phyloP scores from a whole-genome alignment of 2,113 vertebrate genomes.

The Chaetorhynchus papuensis region DNA sequence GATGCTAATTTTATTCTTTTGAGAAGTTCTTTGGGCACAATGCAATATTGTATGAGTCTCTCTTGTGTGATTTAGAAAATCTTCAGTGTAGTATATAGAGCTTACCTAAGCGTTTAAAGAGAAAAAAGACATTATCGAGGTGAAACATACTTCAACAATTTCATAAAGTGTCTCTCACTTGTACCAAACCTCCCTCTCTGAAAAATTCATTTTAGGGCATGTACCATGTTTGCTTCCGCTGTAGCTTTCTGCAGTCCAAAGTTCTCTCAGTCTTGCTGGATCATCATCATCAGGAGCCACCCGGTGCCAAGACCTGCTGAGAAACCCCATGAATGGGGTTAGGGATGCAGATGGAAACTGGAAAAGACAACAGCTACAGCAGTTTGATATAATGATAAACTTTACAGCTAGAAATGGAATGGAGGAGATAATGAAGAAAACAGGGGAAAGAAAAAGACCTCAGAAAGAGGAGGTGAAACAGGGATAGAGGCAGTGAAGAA shows the following conservation, averaged over 20 bases:
- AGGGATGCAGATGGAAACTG: neutral
- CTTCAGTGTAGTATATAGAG: neutral
- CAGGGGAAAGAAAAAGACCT: neutral
- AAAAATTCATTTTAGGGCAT: neutral
- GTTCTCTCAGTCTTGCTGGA: neutral
- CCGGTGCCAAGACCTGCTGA: neutral
- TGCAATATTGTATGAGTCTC: neutral
- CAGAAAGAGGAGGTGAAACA: neutral
- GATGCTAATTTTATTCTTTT: constrained; percentile 21
- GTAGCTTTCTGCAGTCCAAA: neutral
- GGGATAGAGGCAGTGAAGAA: neutral
- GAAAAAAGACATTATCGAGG: neutral
- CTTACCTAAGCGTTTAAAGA: neutral
- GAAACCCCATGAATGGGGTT: neutral
- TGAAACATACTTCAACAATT: neutral
- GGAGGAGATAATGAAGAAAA: neutral
- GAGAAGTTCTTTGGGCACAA: constrained; percentile 35
- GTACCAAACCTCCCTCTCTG: neutral
- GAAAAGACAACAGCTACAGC: neutral
- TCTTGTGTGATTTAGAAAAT: neutral
- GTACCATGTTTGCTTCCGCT: neutral
- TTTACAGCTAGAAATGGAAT: neutral
- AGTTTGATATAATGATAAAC: neutral
- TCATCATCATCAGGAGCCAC: neutral
- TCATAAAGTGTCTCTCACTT: neutral